Percentiles rank a stretch among this genome's conserved stretches.
phyloP scores from a whole-genome alignment of 2,888 invertebrate genomes.

The Eupsilia transversa region DNA sequence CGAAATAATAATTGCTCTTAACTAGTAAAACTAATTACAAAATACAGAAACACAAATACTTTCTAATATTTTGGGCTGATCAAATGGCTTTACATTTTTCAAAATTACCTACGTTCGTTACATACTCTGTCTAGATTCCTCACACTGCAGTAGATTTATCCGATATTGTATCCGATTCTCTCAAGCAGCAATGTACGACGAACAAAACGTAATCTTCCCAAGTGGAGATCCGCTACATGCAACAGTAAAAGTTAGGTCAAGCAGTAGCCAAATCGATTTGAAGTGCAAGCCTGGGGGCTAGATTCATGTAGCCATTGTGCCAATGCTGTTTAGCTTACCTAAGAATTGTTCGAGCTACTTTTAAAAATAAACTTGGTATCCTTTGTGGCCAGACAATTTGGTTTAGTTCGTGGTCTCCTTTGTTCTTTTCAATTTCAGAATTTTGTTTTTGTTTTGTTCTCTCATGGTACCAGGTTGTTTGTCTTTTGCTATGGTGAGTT shows the following conservation, averaged over 20 bases:
- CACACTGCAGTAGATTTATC: too few relatives aligned
- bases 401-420: constrained; percentile 61
- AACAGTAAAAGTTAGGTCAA: constrained; percentile 70
- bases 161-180: not conserved
- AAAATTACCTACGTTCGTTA: not conserved
- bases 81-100: not conserved
- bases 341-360: constrained; percentile 74
- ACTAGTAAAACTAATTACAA: not conserved
- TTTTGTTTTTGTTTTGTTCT: constrained; percentile 45
- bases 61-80: not conserved
- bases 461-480: constrained; percentile 15
- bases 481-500: constrained; percentile 24
- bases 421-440: constrained; percentile 63
- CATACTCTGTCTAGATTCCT: not conserved
- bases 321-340: constrained; percentile 76
- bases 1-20: not conserved
- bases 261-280: constrained; percentile 81
- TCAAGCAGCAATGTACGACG: constrained; percentile 55
- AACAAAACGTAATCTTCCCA: constrained; percentile 8
- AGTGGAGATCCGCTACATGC: not conserved
- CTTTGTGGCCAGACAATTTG: constrained; percentile 73
- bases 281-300: constrained; percentile 72
- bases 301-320: constrained; percentile 73
- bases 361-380: constrained; percentile 73
- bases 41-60: too few relatives aligned